Base-by-base conservation (phyloP, 2,888 invertebrate genomes). In the Encarsia formosa region DNA sequence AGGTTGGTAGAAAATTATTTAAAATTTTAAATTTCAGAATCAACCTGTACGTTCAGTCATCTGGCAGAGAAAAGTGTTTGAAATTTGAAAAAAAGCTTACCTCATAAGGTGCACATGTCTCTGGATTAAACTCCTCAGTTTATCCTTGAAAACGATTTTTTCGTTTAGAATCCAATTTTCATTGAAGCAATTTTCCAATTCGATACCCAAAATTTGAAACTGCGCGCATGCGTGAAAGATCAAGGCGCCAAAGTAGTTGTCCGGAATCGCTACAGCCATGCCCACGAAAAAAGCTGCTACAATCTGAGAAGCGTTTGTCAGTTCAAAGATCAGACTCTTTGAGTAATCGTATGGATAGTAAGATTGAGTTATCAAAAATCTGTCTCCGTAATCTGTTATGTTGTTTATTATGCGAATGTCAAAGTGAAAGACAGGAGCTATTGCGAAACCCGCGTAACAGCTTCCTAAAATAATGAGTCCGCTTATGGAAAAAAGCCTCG, bases 41-140 rank as follows among this genome's bases (percentile, higher is more conserved):
- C n/a, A n/a, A n/a, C n/a, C n/a, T n/a, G n/a, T n/a, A n/a, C n/a
- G n/a, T n/a, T n/a, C n/a, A n/a, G n/a, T n/a, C n/a, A n/a, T n/a
- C n/a, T n/a, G n/a, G n/a, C n/a, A n/a, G n/a, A n/a, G n/a, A n/a
- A n/a, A n/a, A n/a, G n/a, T n/a, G n/a, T n/a, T n/a, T n/a, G n/a
- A n/a, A n/a, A 20, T 11, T 23, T 15, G 15, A 4, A 18, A 3
- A 11, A 16, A 13, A 42, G 13, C 16, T 31, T 29, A 31, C 42
- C n/a, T 19, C 2, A 24, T 48, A 1, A 49, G 32, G 26, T 49
- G 49, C 5, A 43, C 49, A 9, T 49, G 49, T 15, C 49, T 43
- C 5, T 38, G 23, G 18, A 49, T 19, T 23, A 31, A 49, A 9
- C 9, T 4, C 5, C 18, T 8, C 15, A 42, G 8, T 5, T 22